Conservation (phyloP, 2,797 vertebrate species). For the Hypotaenidia philippensis region DNA sequence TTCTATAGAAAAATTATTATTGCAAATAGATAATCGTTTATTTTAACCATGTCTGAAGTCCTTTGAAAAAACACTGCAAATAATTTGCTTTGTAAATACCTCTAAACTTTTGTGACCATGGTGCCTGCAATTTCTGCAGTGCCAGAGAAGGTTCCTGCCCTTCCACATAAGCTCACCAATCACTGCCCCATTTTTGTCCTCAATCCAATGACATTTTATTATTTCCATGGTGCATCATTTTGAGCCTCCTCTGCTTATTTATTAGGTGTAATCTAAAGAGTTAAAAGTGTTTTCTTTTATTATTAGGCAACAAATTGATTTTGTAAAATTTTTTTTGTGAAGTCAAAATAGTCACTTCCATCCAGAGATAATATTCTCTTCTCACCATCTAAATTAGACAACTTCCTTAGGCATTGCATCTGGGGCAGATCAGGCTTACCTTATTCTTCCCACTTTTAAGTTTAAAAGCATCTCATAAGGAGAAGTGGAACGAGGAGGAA, state of each 20-base stretch:
- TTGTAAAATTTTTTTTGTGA: neutral
- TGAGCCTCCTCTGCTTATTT: neutral
- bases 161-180: neutral
- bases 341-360: neutral
- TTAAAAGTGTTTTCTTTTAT: neutral
- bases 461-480: neutral
- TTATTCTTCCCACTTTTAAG: neutral
- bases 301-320: neutral
- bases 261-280: neutral
- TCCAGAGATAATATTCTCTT: neutral
- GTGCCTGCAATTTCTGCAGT: neutral
- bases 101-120: neutral
- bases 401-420: neutral
- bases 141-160: neutral
- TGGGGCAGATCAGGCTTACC: neutral
- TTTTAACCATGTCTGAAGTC: neutral
- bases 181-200: neutral
- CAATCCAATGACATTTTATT: neutral
- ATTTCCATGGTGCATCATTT: neutral
- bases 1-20: neutral
- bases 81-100: neutral
- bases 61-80: neutral
- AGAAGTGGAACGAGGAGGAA: neutral
- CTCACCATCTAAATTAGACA: neutral
- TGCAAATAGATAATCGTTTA: neutral